Evolutionary conservation across 2,113 vertebrate genomes (phyloP), one percentile per base, ranked within the genome.

Genomic region (Cettia cetti): DNA sequence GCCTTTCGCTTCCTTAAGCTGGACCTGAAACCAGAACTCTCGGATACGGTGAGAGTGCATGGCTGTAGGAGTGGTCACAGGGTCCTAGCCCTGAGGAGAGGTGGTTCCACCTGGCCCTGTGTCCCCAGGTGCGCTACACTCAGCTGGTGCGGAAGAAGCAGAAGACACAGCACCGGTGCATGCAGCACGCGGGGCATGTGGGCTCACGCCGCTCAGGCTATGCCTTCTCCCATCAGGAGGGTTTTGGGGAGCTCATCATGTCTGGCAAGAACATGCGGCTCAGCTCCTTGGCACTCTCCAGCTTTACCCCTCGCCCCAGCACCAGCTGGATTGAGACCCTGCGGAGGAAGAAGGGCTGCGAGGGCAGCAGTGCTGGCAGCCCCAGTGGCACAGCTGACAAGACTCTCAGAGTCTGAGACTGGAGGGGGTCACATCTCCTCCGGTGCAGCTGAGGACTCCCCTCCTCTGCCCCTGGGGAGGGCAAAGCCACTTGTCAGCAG

Each of bases 261-360:
- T 99, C 99, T 0, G 99, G 99, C 63, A 99, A 99, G 94, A 99
- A 99, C 97, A 99, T 99, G 99, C 95, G 99, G 13, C 98, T 99
- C 50, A 99, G 99, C 60, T 99, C 99, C 24, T 79, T 99, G 83
- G 98, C 98, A 0, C 97, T 99, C 26, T 98, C 98, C 90, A 95
- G 95, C 82, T 99, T 99, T 11, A 89, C 98, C 47, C 85, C 98
- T 10, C 98, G 98, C 37, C 98, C 99, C 95, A 98, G 99, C 96
- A 84, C 97, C 85, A 97, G 98, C 97, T 99, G 99, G 99, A 99
- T 99, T 0, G 99, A 99, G 92, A 99, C 99, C 5, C 97, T 99
- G 47, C 97, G 99, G 74, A 98, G 98, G 93, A 99, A 99, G 97
- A 99, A 98, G 57, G 93, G 96, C 4, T 24, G 86, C 1, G 89